Base-by-base conservation (phyloP, 2,888 invertebrate species). In the Drosophila rellima region DNA sequence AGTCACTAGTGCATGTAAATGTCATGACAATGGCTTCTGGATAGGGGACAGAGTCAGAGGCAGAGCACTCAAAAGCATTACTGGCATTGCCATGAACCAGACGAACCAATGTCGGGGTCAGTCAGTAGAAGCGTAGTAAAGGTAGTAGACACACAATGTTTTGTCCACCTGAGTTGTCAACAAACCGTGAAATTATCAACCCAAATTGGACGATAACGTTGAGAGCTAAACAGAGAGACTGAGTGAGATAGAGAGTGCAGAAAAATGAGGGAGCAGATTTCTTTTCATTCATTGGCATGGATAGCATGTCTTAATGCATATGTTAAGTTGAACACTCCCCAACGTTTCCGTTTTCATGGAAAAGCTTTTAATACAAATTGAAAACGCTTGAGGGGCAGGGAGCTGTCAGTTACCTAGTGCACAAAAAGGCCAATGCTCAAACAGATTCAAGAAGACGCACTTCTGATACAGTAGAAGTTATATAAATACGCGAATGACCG, bases 151-250 rank as follows among this genome's bases (percentile, higher is more conserved):
- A 64, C 63, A 68, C 62, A 74, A 68, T 65, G 88, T 70, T 79
- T 73, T 73, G 80, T 88, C 82, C 88, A 90, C 90, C 90, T 89
- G 89, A 89, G 84, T 89, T 84, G 78, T 86, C 89, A 89, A 88
- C 90, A 88, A 90, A 90, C 79, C 89, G 89, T 89, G 90, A 89
- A 89, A 89, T 90, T 90, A 84, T 89, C 86, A 76, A 84, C 84
- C 78, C 77, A 85, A 88, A 88, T 83, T 81, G 81, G 85, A 88
- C 80, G 64, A 72, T 60, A 68, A 78, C 70, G 56, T 65, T 60
- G 56, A 78, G 62, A 70, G 70, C 44, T 23, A 15, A 6, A 35
- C 11, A 8, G 18, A 13, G 29, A 17, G n/a, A 31, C 3, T 17
- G 44, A 17, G 23, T 2, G 13, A 31, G 5, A 35, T 8, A 4